Evolutionary conservation across 2,888 invertebrate species (phyloP).

Genomic region (Thalpophila matura): DNA sequence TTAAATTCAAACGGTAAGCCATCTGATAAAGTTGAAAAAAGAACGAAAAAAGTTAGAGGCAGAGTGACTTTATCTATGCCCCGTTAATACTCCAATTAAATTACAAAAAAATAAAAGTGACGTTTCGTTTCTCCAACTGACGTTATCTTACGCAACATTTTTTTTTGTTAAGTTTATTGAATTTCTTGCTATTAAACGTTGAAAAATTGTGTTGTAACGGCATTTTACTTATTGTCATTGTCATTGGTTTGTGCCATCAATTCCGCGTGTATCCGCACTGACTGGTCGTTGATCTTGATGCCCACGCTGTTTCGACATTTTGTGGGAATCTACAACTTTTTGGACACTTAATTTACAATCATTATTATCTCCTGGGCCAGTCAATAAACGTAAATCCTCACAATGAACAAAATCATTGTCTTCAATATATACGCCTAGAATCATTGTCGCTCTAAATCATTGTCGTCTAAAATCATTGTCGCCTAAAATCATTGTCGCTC

Average conservation of each 20-base stretch:
- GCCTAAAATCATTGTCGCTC: no score
- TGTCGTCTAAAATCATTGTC: no score
- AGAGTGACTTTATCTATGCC: conserved; percentile 87
- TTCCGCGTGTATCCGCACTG: conserved; percentile 71
- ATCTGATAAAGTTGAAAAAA: conserved; percentile 85
- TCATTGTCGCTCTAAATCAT: no score
- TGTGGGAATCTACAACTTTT: conserved; percentile 63
- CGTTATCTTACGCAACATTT: conserved; percentile 69
- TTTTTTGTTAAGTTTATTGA: conserved; percentile 70
- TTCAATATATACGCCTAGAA: conserved; percentile 17
- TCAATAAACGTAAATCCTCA: background rate
- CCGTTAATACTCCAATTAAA: conserved; percentile 89
- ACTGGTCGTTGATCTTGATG: conserved; percentile 71
- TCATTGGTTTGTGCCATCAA: conserved; percentile 70
- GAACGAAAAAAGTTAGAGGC: conserved; percentile 72
- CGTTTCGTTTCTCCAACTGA: conserved; percentile 76
- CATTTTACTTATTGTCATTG: conserved; percentile 60
- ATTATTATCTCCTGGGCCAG: conserved; percentile 17
- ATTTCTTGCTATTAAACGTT: conserved; percentile 63
- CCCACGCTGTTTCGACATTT: conserved; percentile 71
- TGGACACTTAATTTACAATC: conserved; percentile 27
- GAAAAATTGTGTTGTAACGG: conserved; percentile 63
- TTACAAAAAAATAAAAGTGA: conserved; percentile 83
- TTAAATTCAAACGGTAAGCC: conserved; percentile 89
- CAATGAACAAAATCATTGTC: conserved; percentile 48